Evolutionary conservation across 2,888 invertebrate species (phyloP), one percentile per base, ranked within the genome.

Genomic region (Zaprionus lineosus): DNA sequence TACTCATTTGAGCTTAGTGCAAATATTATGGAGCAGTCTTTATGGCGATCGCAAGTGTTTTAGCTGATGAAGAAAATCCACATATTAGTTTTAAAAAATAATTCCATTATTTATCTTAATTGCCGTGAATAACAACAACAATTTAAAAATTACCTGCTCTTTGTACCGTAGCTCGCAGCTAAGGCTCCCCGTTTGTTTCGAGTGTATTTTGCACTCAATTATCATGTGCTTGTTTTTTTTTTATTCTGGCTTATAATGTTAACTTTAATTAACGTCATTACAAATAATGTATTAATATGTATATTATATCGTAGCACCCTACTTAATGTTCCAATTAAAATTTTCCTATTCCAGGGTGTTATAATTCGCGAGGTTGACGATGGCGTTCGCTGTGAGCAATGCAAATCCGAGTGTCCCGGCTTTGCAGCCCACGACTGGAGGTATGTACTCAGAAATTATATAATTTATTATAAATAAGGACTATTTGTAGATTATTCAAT

Each of bases 351-450:
- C 1, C 93, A 97, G 97, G 96, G 95, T 71, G 95, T 95, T 62
- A 92, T 95, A 85, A 95, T 97, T 87, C 94, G 95, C 86, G 97
- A 97, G 91, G 96, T 96, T 63, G 94, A 95, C 74, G 87, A 89
- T 18, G 97, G 96, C 15, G 94, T 96, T 81, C 95, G 96, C 29
- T 97, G 97, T 87, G 93, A 95, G 86, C 93, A 94, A 87, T 97
- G 97, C 88, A 94, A 93, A 52, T 94, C 95, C 84, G 91, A 93
- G 62, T 97, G 97, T 89, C 92, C 94, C 8, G 97, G 97, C 39
- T 97, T 95, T 90, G 92, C 93, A 57, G 93, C 94, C 50, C 97
- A 97, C 89, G 91, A 93, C 77, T 97, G 97, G 97, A 94, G 97
- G 97, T 97, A 91, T 93, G 95, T 91, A n/a, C 16, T n/a, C 0